A percentile compares a stretch with the other conserved stretches of the same genome.
phyloP scores from a whole-genome alignment of 2,797 vertebrate species.

The Melopsittacus undulatus region DNA sequence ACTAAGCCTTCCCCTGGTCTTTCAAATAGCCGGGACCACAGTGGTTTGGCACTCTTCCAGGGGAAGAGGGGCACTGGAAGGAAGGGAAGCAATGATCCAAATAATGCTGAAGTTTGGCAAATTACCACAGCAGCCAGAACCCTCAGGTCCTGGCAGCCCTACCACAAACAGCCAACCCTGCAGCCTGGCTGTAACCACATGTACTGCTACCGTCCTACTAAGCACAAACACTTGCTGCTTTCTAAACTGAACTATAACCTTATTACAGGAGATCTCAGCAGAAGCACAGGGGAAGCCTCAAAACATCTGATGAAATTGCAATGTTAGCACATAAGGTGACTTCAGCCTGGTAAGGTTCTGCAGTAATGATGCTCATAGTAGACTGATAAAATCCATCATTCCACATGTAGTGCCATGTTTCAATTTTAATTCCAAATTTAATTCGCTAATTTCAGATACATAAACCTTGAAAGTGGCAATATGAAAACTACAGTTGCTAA shows the following conservation, averaged over 20 bases:
- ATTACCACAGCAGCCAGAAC: not conserved
- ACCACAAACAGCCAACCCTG: not conserved
- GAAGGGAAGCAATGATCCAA: not conserved
- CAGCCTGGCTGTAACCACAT: accelerated
- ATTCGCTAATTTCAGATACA: not conserved
- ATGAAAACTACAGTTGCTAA: not conserved
- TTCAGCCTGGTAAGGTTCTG: not conserved
- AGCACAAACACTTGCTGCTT: not conserved
- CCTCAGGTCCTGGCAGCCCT: not conserved
- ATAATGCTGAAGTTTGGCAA: not conserved
- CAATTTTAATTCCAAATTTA: not conserved
- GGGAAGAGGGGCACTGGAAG: not conserved
- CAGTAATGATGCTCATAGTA: accelerated
- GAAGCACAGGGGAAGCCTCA: not conserved
- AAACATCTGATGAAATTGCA: not conserved
- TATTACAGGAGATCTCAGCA: not conserved
- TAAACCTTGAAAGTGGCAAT: not conserved
- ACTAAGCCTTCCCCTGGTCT: not conserved
- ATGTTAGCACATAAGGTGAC: not conserved
- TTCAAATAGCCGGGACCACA: not conserved
- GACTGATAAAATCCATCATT: not conserved
- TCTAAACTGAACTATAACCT: not conserved
- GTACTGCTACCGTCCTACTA: not conserved
- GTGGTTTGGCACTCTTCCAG: not conserved
- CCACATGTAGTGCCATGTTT: not conserved